phyloP scores from a whole-genome alignment of 2,888 invertebrate species.

The Chloromyia formosa region DNA sequence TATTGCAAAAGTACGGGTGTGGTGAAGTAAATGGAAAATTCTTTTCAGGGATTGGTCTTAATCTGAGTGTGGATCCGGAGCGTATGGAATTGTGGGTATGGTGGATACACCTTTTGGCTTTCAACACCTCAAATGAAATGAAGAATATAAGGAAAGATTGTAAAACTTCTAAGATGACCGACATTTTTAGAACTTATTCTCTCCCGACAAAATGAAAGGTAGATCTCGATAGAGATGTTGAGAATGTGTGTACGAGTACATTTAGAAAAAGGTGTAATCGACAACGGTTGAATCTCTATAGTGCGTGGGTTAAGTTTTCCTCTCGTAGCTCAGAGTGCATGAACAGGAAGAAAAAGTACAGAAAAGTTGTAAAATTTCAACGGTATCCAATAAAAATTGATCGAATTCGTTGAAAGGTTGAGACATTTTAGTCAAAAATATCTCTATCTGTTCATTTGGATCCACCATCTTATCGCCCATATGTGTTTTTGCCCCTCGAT shows the following conservation, averaged over 20 bases:
- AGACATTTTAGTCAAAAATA: slow-evolving; percentile 18
- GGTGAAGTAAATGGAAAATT: slow-evolving; percentile 31
- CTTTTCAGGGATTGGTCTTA: slow-evolving; percentile 20
- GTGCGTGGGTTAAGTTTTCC: slow-evolving; percentile 23
- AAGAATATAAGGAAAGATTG: slow-evolving; percentile 31
- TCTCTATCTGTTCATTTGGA: not conserved
- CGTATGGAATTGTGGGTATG: not conserved
- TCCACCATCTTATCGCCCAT: slow-evolving; percentile 8
- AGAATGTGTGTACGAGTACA: not conserved
- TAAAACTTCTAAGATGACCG: slow-evolving; percentile 37
- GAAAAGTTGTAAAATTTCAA: slow-evolving; percentile 22
- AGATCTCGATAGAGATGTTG: not conserved
- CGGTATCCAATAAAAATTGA: slow-evolving; percentile 38
- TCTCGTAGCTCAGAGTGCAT: too few relatives aligned
- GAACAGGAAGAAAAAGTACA: not conserved
- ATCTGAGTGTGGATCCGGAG: not conserved
- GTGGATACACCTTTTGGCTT: slow-evolving; percentile 39
- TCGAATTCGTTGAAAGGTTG: slow-evolving; percentile 24
- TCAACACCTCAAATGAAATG: slow-evolving; percentile 17
- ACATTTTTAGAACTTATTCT: slow-evolving; percentile 32
- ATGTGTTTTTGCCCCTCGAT: not conserved
- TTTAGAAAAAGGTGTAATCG: slow-evolving; percentile 3
- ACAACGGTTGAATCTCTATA: not conserved
- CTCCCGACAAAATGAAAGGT: not conserved
- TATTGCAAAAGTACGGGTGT: not conserved